Base-by-base conservation (phyloP, 2,113 vertebrate species). In the Coptodon bakossiorum region DNA sequence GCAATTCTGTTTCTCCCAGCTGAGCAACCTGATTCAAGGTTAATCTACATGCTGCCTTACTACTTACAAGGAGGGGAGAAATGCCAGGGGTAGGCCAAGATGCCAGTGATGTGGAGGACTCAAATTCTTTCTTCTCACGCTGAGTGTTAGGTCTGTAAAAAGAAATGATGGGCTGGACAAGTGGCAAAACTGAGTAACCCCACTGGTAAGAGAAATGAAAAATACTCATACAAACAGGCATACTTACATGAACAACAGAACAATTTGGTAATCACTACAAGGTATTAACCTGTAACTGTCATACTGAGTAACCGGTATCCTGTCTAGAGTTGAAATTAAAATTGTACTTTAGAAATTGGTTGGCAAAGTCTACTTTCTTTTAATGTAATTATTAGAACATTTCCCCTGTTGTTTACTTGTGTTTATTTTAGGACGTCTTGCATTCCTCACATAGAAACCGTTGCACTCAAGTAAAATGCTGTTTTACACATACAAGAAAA, bases 1-100 rank as follows among this genome's bases (percentile, higher is more conserved):
- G 14, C 40, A 43, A 12, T 7, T 14, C 13, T 16, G 45, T 14
- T 48, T 1, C 11, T 40, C 0, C 36, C 36, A 43, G 63, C 36
- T 71, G 63, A 40, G 36, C 63, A 71, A 71, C 63, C 63, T 9
- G 36, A 71, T 40, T 40, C 7, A 40, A 71, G 63, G 34, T 71
- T 71, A 71, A 14, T 40, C n/a, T 40, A 14, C n/a, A 71, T 66
- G 36, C n/a, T 40, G 63, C 19, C 2, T 24, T 43, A 9, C n/a
- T 71, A 22, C 19, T 43, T 71, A 68, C 61, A 38, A 38, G 5
- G 34, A 22, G 12, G n/a, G 16, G 19, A 22, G 36, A 71, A 71
- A 43, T 14, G n/a, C 5, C 36, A 2, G 63, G 36, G 11, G 11
- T 68, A 3, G n/a, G 63, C 36, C 63, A 43, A 71, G 66, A 71